A percentile compares a stretch with the other conserved stretches of the same genome.
Evolutionary conservation across 2,113 vertebrate species (phyloP).

Genomic region (Burhinus oedicnemus): DNA sequence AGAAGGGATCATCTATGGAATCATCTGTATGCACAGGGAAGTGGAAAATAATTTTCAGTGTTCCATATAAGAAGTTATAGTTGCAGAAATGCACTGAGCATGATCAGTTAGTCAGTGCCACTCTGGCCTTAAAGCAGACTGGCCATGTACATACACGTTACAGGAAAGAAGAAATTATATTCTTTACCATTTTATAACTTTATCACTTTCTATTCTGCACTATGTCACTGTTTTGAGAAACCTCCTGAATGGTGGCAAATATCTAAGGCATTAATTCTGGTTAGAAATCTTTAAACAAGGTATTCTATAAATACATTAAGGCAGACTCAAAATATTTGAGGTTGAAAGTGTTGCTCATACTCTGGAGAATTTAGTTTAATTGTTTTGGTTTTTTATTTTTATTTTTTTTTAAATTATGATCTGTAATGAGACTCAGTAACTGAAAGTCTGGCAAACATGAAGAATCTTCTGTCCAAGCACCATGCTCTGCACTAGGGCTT

Average conservation of each 20-base stretch:
- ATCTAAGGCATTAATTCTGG: not conserved
- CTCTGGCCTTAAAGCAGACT: not conserved
- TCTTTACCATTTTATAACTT: not conserved
- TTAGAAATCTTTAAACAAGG: not conserved
- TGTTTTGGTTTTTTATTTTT: not conserved
- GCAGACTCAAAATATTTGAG: not conserved
- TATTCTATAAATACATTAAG: not conserved
- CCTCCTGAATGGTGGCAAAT: not conserved
- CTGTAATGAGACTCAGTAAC: not conserved
- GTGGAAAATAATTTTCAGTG: not conserved
- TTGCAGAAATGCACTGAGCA: not conserved
- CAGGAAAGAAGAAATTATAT: not conserved
- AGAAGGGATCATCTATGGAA: not conserved
- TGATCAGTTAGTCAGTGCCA: not conserved
- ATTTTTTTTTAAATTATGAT: not conserved
- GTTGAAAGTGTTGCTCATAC: not conserved
- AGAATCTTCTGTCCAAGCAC: not conserved
- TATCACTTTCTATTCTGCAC: not conserved
- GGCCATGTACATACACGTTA: no score
- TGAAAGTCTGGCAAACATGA: not conserved
- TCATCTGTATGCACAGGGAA: not conserved
- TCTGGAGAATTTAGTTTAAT: not conserved
- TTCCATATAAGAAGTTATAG: not conserved
- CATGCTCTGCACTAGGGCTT: not conserved
- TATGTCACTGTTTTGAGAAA: not conserved